Evolutionary conservation across 2,113 vertebrate genomes (phyloP).

Genomic region (Riparia riparia): DNA sequence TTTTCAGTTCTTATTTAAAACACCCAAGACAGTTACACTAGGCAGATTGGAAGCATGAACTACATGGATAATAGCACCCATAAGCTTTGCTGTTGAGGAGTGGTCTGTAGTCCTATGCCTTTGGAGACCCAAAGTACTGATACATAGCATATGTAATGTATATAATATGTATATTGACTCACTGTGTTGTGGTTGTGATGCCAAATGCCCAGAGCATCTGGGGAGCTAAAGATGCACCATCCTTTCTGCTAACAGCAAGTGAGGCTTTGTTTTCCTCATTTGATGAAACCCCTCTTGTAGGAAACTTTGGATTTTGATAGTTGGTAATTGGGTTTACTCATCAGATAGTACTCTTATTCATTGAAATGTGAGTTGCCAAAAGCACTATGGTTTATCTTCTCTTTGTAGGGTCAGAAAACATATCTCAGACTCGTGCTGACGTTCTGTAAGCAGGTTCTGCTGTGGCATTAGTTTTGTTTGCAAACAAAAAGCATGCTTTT

Average conservation of each 20-base stretch:
- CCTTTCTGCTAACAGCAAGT: background rate
- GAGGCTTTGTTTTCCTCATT: background rate
- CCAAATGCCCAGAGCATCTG: background rate
- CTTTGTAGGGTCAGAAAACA: background rate
- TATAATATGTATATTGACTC: background rate
- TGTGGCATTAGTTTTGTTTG: background rate
- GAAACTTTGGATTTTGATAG: background rate
- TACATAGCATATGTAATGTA: background rate
- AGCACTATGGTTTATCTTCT: background rate
- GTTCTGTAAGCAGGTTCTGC: background rate
- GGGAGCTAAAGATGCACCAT: background rate
- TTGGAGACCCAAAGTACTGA: background rate
- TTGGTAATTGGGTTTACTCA: background rate
- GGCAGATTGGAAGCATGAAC: background rate
- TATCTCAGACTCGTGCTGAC: background rate
- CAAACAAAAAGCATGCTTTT: background rate
- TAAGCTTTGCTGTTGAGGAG: background rate
- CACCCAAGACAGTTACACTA: background rate
- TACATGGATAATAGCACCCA: background rate
- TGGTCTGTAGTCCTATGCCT: background rate
- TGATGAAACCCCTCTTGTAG: background rate
- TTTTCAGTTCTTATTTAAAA: slow-evolving; percentile 28
- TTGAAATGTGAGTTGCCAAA: background rate
- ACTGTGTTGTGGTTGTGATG: background rate
- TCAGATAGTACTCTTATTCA: background rate